These are phyloP conservation scores for Chrysoperla carnea DNA, from an alignment of 1,140 invertebrate genomes.

Conservation along the genomic window DNA sequence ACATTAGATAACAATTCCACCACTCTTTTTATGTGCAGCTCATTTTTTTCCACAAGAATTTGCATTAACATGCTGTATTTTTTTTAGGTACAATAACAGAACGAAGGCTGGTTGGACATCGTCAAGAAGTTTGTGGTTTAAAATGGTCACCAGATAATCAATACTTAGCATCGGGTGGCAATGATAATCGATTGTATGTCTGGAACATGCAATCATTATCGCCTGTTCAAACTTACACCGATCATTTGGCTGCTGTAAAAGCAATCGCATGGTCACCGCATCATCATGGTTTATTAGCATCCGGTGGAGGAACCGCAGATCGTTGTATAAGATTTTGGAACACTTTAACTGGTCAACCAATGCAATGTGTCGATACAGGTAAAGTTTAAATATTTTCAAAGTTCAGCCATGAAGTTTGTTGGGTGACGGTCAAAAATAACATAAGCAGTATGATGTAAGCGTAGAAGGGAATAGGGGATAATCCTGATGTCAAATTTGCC, in stretches of 20 bases:
- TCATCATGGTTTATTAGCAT: slow-evolving; percentile 93
- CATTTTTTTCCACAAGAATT: too few species aligned
- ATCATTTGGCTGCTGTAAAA: slow-evolving; percentile 96
- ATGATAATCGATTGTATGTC: slow-evolving; percentile 96
- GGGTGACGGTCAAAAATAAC: too few species aligned
- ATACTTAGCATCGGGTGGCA: slow-evolving; percentile 94
- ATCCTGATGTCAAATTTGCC: too few species aligned
- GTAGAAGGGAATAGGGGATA: too few species aligned
- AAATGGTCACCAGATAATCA: slow-evolving; percentile 99
- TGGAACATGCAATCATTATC: slow-evolving; percentile 86
- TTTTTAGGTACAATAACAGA: slow-evolving; percentile 44
- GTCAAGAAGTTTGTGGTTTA: slow-evolving; percentile 96
- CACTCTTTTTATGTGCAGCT: background rate
- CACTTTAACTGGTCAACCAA: slow-evolving; percentile 94
- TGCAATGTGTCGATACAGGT: slow-evolving; percentile 96
- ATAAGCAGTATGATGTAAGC: too few species aligned
- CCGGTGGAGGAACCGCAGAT: slow-evolving; percentile 96
- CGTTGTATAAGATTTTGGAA: slow-evolving; percentile 99
- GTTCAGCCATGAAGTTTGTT: too few species aligned
- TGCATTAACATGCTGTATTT: background rate
- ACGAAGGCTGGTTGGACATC: slow-evolving; percentile 70
- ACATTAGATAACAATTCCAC: background rate
- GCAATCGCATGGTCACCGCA: slow-evolving; percentile 99
- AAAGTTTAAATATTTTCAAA: slow-evolving; percentile 2
- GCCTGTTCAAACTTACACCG: slow-evolving; percentile 91